phyloP scores from a whole-genome alignment of 2,888 invertebrate species.

The Platycheirus albimanus region DNA sequence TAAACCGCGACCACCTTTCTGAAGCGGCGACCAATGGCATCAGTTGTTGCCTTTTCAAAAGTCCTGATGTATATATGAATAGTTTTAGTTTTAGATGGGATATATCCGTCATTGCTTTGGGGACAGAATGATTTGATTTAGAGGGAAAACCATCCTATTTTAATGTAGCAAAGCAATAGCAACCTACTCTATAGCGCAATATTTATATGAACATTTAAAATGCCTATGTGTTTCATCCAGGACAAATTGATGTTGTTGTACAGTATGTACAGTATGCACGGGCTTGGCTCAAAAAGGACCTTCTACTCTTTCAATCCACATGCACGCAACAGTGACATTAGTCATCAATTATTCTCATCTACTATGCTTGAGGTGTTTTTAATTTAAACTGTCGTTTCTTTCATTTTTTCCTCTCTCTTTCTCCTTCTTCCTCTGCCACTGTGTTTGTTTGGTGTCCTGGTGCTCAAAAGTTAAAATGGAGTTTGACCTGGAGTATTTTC shows the following conservation, averaged over 20 bases:
- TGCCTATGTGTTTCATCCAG: not conserved
- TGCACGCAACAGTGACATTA: slow-evolving; percentile 20
- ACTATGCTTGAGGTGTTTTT: slow-evolving; percentile 26
- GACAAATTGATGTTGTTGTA: slow-evolving; percentile 15
- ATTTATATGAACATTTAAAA: not conserved
- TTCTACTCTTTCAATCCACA: not conserved
- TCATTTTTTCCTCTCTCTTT: slow-evolving; percentile 13
- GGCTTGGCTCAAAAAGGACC: no score
- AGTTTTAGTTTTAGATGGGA: not conserved
- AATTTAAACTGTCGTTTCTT: slow-evolving; percentile 9
- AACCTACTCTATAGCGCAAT: no score
- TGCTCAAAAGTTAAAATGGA: slow-evolving; percentile 25
- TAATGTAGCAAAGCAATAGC: no score
- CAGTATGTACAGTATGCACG: no score
- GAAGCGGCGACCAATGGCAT: slow-evolving; percentile 11
- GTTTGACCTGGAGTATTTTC: slow-evolving; percentile 30
- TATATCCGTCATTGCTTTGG: not conserved
- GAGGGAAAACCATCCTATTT: not conserved
- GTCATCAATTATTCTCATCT: slow-evolving; percentile 52
- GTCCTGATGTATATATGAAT: not conserved
- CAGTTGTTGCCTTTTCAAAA: slow-evolving; percentile 29
- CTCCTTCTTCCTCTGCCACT: no score
- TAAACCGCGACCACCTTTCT: slow-evolving; percentile 50
- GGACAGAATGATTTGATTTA: slow-evolving; percentile 20
- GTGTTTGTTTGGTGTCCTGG: not conserved